Conservation (phyloP, 2,888 invertebrate genomes). For the Loripinus fragilis region DNA sequence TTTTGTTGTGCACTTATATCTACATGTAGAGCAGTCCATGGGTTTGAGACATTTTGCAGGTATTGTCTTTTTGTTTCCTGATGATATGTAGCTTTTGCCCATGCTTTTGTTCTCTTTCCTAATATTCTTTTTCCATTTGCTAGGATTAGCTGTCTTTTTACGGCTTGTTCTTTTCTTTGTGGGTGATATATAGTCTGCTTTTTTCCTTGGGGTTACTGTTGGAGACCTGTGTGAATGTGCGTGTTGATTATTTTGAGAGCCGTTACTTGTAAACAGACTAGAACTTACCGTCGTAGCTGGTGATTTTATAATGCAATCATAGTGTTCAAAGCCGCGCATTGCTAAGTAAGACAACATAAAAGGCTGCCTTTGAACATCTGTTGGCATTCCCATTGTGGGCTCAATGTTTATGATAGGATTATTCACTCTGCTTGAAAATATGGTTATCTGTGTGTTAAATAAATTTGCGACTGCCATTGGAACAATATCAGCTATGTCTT, state of each 20-base stretch:
- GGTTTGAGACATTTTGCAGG: not conserved
- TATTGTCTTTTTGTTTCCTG: not conserved
- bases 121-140: constrained; percentile 6
- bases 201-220: constrained; percentile 15
- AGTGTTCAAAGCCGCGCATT: not conserved
- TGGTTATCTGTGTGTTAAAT: not conserved
- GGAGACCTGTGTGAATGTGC: not conserved
- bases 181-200: constrained; percentile 12
- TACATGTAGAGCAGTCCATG: not conserved
- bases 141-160: not conserved
- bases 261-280: not conserved
- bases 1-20: not conserved
- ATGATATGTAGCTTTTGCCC: constrained; percentile 31
- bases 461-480: not conserved
- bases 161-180: not conserved
- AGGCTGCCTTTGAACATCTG: not conserved
- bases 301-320: not conserved
- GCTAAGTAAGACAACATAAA: not conserved
- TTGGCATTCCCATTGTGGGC: not conserved
- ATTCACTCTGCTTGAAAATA: not conserved
- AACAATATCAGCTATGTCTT: not conserved
- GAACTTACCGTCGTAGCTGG: not conserved
- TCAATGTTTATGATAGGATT: not conserved
- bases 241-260: not conserved
- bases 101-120: constrained; percentile 16